Conservation (phyloP, 1,140 invertebrate genomes). For the Trichoplusia ni region DNA sequence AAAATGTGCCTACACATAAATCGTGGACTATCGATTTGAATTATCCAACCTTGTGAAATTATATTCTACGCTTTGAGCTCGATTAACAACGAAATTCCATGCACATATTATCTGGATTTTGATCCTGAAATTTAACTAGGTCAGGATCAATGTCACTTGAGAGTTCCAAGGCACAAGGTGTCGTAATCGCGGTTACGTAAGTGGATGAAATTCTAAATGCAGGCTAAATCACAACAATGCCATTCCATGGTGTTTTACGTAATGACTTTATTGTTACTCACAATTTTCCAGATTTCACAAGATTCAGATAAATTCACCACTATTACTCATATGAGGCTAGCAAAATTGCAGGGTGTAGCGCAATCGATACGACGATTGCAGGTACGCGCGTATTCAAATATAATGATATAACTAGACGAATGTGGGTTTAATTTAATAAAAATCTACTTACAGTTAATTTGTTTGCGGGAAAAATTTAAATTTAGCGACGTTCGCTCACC, state of each 20-base stretch:
- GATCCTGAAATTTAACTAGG: conserved; percentile 48
- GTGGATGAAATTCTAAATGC: conserved; percentile 22
- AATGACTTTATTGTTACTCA: neutral
- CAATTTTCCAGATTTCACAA: neutral
- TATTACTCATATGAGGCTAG: neutral
- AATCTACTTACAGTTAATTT: conserved; percentile 13
- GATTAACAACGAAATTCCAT: no score
- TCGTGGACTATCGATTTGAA: no score
- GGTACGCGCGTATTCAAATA: neutral
- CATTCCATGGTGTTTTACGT: neutral
- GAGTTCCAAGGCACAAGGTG: conserved; percentile 59
- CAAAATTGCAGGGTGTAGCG: neutral
- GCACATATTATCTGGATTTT: no score
- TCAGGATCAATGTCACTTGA: conserved; percentile 76
- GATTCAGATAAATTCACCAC: neutral
- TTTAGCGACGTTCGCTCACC: neutral
- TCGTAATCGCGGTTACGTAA: conserved; percentile 77
- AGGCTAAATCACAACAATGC: neutral
- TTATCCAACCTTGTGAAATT: no score
- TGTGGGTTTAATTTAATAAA: neutral
- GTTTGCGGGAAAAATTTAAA: neutral
- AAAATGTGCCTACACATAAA: no score
- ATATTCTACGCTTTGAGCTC: no score
- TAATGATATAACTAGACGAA: neutral
- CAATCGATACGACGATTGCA: neutral